phyloP scores from a whole-genome alignment of 2,888 invertebrate genomes.

The Sesia bembeciformis region DNA sequence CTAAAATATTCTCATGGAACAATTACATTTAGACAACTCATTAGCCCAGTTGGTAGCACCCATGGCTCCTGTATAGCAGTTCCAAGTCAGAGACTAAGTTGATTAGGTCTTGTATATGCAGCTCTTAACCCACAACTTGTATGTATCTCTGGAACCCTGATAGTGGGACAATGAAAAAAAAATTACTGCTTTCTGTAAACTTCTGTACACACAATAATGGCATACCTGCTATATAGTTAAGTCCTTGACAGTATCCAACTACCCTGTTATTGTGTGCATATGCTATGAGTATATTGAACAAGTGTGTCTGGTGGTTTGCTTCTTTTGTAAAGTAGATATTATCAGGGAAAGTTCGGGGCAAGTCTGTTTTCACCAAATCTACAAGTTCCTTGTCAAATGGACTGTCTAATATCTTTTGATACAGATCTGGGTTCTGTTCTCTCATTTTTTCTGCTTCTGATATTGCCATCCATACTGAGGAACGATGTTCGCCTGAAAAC shows the following conservation, averaged over 20 bases:
- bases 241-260: conserved; percentile 95
- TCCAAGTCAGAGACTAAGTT: too few relatives aligned
- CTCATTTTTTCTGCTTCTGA: conserved; percentile 85
- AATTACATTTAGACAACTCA: too few relatives aligned
- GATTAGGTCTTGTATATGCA: too few relatives aligned
- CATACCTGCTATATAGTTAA: conserved; percentile 91
- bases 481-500: conserved; percentile 70
- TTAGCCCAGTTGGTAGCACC: too few relatives aligned
- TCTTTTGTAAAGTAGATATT: conserved; percentile 92
- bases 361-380: conserved; percentile 90
- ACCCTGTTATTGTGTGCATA: conserved; percentile 91
- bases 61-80: too few relatives aligned
- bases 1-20: too few relatives aligned
- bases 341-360: conserved; percentile 95
- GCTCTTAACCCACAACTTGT: too few relatives aligned
- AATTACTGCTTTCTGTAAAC: too few relatives aligned
- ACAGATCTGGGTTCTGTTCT: conserved; percentile 78
- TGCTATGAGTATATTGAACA: conserved; percentile 90
- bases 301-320: conserved; percentile 81
- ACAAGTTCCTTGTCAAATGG: conserved; percentile 82
- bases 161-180: too few relatives aligned
- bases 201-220: too few relatives aligned
- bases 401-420: conserved; percentile 79
- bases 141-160: too few relatives aligned
- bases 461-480: conserved; percentile 88